Evolutionary conservation across 2,113 vertebrate species (phyloP), one percentile per base, ranked within the genome.

Genomic region (Cettia cetti): DNA sequence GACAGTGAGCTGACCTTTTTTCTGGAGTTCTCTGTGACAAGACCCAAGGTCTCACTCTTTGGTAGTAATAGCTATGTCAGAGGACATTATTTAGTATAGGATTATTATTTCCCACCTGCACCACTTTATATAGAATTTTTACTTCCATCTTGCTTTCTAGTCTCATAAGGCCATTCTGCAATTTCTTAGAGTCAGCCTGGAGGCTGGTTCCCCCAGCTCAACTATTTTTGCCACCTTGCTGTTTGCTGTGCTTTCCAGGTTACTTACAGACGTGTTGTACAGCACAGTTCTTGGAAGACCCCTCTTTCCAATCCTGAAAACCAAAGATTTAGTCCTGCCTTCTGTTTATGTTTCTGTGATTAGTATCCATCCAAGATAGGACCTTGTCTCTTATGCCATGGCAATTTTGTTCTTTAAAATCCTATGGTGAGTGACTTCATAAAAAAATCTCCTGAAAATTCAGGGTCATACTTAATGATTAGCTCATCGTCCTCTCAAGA

Each of bases 191-290:
- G 27, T n/a, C 69, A 87, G 14, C 27, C 53, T 83, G 47, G 35
- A 75, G 26, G 22, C 19, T 76, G 39, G 59, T 10, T 79, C 17
- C 44, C 28, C 59, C 50, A 81, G 35, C 18, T 74, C 33, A 83
- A 20, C 13, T 44, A 50, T 49, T 87, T 76, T 71, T 37, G 20
- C 80, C 57, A 50, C 53, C 22, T 71, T 3, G 2, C 10, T 72
- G 1, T 63, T 92, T 79, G 28, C n/a, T 75, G 24, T 50, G 24
- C 40, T 89, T 92, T 72, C 31, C 66, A 45, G 68, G 21, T 81
- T 68, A 54, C 60, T 89, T 66, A 54, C 0, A 70, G 66, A 39
- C 20, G 23, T 0, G 0, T n/a, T 64, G 45, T 12, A 33, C 9
- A 77, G 24, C 27, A 65, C 31, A 65, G 28, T 15, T 83, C 47